Evolutionary conservation across 2,797 vertebrate genomes (phyloP).

Genomic region (Falco cherrug): DNA sequence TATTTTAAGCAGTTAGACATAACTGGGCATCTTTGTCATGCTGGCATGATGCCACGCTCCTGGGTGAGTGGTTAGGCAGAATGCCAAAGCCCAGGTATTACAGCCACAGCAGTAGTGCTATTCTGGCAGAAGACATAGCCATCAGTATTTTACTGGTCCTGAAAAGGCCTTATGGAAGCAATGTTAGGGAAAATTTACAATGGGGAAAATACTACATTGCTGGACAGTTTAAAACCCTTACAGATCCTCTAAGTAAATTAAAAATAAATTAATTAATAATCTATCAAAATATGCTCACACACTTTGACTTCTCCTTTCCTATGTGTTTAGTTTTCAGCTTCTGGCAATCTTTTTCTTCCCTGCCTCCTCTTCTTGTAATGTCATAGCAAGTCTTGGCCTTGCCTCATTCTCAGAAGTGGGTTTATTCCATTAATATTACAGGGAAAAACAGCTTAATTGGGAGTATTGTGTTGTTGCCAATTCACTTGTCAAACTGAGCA

Average conservation of each 20-base stretch:
- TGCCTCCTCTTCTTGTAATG: conserved; percentile 35
- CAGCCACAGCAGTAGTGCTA: not conserved
- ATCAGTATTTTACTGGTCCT: not conserved
- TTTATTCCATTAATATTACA: conserved; percentile 55
- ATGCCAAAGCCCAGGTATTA: conserved; percentile 12
- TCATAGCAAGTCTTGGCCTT: conserved; percentile 50
- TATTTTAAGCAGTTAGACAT: not conserved
- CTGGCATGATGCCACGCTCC: not conserved
- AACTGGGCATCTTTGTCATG: not conserved
- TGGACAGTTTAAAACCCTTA: conserved; percentile 29
- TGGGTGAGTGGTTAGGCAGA: not conserved
- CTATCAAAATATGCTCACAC: conserved; percentile 63
- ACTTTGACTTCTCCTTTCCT: conserved; percentile 55
- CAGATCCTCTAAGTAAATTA: conserved; percentile 24
- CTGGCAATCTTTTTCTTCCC: conserved; percentile 33
- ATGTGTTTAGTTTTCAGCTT: conserved; percentile 57
- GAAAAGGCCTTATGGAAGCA: not conserved
- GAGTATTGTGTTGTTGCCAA: conserved; percentile 1
- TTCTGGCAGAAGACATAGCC: not conserved
- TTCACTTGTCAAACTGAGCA: conserved; percentile 42
- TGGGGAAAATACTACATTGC: not conserved
- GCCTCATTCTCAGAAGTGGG: conserved; percentile 40
- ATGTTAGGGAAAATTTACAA: not conserved
- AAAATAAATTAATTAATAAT: conserved; percentile 63
- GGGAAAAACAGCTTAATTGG: conserved; percentile 53